Evolutionary conservation across 2,113 vertebrate species (phyloP).

Genomic region (Elachura formosa): DNA sequence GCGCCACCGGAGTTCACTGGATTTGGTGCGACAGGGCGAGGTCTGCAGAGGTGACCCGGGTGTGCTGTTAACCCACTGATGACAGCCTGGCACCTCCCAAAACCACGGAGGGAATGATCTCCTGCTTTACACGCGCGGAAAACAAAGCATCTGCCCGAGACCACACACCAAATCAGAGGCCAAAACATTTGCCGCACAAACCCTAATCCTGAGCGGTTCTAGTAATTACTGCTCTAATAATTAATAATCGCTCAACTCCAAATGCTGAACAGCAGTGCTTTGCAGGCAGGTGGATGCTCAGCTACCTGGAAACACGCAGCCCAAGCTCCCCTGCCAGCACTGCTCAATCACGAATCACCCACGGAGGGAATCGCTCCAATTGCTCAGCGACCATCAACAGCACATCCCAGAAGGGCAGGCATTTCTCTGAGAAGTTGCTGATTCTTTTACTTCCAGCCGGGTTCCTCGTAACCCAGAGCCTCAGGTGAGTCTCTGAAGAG

Average conservation of each 20-base stretch:
- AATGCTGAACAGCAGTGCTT: background rate
- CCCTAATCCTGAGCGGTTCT: background rate
- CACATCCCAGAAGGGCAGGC: background rate
- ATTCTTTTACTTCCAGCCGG: background rate
- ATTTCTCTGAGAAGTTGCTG: accelerated
- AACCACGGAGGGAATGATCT: background rate
- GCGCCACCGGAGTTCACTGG: background rate
- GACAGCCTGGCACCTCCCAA: background rate
- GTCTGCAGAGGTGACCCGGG: background rate
- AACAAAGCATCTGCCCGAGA: background rate
- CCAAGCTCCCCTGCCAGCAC: background rate
- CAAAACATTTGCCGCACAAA: background rate
- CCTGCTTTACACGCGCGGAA: background rate
- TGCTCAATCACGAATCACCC: background rate
- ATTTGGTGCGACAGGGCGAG: background rate
- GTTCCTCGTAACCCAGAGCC: background rate
- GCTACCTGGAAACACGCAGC: background rate
- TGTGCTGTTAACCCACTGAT: background rate
- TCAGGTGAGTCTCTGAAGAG: background rate
- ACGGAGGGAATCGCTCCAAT: background rate
- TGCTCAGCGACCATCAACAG: background rate
- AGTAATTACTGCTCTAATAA: background rate
- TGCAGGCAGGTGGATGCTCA: background rate
- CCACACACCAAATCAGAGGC: background rate
- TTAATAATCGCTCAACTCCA: background rate